These are phyloP conservation scores for Ommatoiulus sabulosus DNA, from an alignment of 2,888 invertebrate genomes.

Conservation along the genomic window DNA sequence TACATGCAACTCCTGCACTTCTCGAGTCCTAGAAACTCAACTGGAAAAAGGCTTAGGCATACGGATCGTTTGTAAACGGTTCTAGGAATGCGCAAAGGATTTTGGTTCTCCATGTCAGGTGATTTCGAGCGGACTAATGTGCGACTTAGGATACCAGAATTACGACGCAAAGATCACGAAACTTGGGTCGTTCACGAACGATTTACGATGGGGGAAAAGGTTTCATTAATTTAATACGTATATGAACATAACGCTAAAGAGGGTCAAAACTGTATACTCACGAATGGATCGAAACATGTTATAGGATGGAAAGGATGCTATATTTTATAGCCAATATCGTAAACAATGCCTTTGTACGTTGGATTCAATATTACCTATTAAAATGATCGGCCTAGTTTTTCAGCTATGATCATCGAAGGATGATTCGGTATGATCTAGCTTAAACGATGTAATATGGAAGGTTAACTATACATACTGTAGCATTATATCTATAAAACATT, in stretches of 20 bases:
- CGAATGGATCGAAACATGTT: not conserved
- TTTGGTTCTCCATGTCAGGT: not conserved
- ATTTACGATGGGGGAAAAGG: not conserved
- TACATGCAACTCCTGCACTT: no score
- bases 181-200: not conserved
- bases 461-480: no score
- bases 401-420: no score
- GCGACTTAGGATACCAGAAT: conserved; percentile 16
- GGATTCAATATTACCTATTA: not conserved
- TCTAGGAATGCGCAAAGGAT: not conserved
- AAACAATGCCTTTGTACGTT: not conserved
- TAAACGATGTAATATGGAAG: no score
- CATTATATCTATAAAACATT: no score
- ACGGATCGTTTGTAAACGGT: not conserved
- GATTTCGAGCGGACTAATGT: not conserved
- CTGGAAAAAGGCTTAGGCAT: not conserved
- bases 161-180: conserved; percentile 20
- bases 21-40: not conserved
- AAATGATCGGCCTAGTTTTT: not conserved
- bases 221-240: conserved; percentile 8
- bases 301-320: not conserved
- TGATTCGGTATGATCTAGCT: no score
- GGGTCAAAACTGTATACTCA: not conserved
- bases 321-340: not conserved
- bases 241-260: not conserved